Evolutionary conservation across 2,113 vertebrate genomes (phyloP).

Genomic region (Thryonomys swinderianus): DNA sequence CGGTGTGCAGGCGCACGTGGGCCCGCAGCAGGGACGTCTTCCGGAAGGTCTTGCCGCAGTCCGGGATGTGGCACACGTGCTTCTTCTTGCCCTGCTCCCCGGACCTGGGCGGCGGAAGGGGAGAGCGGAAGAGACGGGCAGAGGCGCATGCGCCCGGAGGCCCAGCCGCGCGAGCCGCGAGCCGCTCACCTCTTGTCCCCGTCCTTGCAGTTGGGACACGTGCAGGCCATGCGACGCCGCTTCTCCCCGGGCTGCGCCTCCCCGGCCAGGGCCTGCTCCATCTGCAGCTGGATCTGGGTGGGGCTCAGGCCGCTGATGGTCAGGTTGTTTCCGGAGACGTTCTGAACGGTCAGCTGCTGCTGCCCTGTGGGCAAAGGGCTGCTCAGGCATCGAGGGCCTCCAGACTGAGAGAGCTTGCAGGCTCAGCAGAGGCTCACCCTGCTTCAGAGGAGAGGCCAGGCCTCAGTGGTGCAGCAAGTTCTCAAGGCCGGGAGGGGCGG

Average conservation of each 20-base stretch:
- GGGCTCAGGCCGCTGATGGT: slow-evolving; percentile 93
- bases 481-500: not conserved
- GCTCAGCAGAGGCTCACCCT: not conserved
- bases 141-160: not conserved
- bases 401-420: no score
- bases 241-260: slow-evolving; percentile 95
- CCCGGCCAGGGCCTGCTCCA: slow-evolving; percentile 94
- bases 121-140: not conserved
- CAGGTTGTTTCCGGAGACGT: slow-evolving; percentile 93
- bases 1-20: slow-evolving; percentile 96
- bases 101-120: slow-evolving; percentile 84
- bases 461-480: not conserved
- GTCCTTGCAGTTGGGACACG: slow-evolving; percentile 99
- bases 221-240: slow-evolving; percentile 96
- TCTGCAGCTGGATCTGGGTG: slow-evolving; percentile 92
- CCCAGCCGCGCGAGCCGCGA: not conserved
- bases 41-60: slow-evolving; percentile 96
- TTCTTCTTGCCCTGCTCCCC: slow-evolving; percentile 97
- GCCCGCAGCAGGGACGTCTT: slow-evolving; percentile 97
- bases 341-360: slow-evolving; percentile 97
- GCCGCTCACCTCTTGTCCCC: slow-evolving; percentile 92
- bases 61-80: slow-evolving; percentile 96
- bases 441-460: not conserved
- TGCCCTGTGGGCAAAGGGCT: slow-evolving; percentile 88
- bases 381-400: not conserved